Percentiles rank a stretch among this genome's conserved stretches.
phyloP scores from a whole-genome alignment of 2,113 vertebrate species.

The Chrysemys picta region DNA sequence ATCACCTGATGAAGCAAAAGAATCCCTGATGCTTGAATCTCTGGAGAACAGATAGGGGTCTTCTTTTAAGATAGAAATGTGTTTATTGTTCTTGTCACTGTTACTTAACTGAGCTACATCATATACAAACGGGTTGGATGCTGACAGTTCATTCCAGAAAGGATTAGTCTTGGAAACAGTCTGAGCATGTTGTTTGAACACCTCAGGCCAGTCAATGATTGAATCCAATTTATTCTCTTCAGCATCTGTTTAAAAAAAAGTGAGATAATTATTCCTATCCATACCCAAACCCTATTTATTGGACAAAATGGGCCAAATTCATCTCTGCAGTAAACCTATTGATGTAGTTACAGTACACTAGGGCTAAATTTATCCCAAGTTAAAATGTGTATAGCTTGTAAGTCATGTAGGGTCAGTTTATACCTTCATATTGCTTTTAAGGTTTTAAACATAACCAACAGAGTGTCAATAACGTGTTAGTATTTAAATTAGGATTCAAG shows the following conservation, averaged over 20 bases:
- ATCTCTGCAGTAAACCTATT: background rate
- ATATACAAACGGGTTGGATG: constrained; percentile 93
- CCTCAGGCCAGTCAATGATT: constrained; percentile 62
- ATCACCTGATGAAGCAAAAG: constrained; percentile 88
- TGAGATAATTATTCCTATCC: background rate
- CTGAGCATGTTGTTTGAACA: constrained; percentile 41
- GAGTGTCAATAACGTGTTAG: background rate
- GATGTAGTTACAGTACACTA: background rate
- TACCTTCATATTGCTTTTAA: background rate
- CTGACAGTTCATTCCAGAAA: constrained; percentile 91
- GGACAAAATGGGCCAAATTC: background rate
- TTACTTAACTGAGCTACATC: constrained; percentile 86
- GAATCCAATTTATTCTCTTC: constrained; percentile 50
- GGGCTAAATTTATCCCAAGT: background rate
- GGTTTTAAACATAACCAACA: background rate
- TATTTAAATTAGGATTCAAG: background rate
- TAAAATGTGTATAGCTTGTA: background rate
- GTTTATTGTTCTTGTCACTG: constrained; percentile 65
- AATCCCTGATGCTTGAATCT: constrained; percentile 79
- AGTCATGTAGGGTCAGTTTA: background rate
- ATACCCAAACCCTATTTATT: background rate
- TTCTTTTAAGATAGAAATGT: constrained; percentile 79
- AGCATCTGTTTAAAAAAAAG: constrained; percentile 60
- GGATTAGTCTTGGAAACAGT: constrained; percentile 83
- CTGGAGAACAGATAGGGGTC: constrained; percentile 77